Conservation (phyloP, 2,888 invertebrate genomes). For the Sisyra nigra region DNA sequence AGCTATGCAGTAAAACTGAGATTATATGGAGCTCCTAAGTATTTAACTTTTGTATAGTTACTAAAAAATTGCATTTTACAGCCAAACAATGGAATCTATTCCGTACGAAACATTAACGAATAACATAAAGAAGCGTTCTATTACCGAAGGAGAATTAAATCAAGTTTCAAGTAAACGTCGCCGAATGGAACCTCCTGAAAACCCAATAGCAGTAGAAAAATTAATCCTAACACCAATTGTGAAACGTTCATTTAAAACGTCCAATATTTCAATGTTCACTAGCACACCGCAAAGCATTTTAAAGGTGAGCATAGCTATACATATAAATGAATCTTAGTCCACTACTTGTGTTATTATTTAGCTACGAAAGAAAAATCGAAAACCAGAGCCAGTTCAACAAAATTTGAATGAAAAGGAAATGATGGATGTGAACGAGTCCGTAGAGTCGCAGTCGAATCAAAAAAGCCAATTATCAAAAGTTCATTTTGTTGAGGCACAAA, state of each 20-base stretch:
- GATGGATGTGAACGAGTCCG: too few relatives aligned
- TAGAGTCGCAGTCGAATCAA: too few relatives aligned
- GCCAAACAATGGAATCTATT: background rate
- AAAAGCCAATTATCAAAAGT: too few relatives aligned
- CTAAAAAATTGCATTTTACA: too few relatives aligned
- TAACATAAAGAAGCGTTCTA: background rate
- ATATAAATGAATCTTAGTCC: background rate
- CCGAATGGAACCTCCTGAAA: slow-evolving; percentile 20
- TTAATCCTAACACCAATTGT: slow-evolving; percentile 40
- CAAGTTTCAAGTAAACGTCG: slow-evolving; percentile 15
- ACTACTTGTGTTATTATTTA: background rate
- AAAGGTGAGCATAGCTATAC: slow-evolving; percentile 28
- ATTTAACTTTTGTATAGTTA: too few relatives aligned
- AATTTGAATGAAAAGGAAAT: too few relatives aligned
- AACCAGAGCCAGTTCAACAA: too few relatives aligned
- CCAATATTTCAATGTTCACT: slow-evolving; percentile 8
- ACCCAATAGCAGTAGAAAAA: slow-evolving; percentile 22
- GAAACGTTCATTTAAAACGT: slow-evolving; percentile 21
- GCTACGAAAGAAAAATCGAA: too few relatives aligned
- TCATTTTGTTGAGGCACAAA: too few relatives aligned
- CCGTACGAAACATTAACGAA: background rate
- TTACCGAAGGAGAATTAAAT: slow-evolving; percentile 10
- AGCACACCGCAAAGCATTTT: slow-evolving; percentile 49
- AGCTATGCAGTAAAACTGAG: too few relatives aligned
- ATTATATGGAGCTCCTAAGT: too few relatives aligned